Conservation (phyloP, 1,140 invertebrate genomes). For the Nylanderia fulva region DNA sequence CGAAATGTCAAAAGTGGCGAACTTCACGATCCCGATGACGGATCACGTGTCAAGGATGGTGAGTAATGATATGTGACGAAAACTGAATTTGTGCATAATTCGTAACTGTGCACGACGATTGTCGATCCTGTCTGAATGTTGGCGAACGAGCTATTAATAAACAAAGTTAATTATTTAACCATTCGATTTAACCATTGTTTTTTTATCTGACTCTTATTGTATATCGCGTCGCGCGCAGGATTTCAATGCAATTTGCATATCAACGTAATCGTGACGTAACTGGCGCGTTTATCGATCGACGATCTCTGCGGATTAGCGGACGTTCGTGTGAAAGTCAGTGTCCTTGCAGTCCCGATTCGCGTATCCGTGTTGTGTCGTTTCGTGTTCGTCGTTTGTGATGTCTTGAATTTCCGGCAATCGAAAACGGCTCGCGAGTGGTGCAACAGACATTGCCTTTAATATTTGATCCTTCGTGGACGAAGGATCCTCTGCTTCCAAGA, state of each 20-base stretch:
- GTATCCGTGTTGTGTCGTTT: background rate
- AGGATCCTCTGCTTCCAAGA: background rate
- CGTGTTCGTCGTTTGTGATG: conserved; percentile 35
- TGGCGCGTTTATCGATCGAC: too few species aligned
- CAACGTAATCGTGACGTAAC: background rate
- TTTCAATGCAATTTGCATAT: too few species aligned
- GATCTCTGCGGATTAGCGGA: background rate
- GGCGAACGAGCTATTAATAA: background rate
- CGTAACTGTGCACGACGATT: background rate
- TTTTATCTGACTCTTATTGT: background rate
- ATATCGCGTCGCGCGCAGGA: background rate
- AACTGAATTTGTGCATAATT: background rate
- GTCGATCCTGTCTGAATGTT: background rate
- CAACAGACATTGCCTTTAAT: background rate
- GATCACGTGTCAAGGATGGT: background rate
- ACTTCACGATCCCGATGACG: too few species aligned
- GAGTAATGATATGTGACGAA: background rate
- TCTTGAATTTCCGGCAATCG: conserved; percentile 2
- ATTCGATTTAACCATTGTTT: background rate
- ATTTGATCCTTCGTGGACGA: background rate
- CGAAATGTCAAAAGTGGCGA: too few species aligned
- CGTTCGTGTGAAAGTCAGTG: conserved; percentile 5
- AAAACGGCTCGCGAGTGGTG: conserved; percentile 1
- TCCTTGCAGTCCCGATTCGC: background rate
- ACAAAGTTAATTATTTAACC: background rate